Evolutionary conservation across 2,797 vertebrate genomes (phyloP), one percentile per base, ranked within the genome.

Genomic region (Gymnocypris eckloni): DNA sequence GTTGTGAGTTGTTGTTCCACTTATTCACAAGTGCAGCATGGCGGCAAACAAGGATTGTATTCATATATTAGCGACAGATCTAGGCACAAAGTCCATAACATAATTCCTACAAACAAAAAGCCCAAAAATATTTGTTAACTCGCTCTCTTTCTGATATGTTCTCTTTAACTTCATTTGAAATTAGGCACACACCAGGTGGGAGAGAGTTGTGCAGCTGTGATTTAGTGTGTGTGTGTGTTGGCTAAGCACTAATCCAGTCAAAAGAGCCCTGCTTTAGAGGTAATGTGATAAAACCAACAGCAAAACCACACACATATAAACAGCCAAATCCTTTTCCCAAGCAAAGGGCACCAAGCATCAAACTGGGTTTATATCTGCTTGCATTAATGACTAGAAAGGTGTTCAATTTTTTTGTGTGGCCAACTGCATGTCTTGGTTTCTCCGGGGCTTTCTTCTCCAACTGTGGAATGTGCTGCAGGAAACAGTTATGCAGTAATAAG

Each of bases 271-370:
- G 48, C 76, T 83, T 86, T 52, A 86, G 76, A 77, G 50, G 48
- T 78, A 83, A 88, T 85, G 48, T 87, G 72, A 81, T 87, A 78
- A 83, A 86, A 83, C 22, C 71, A 82, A 86, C 66, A 83, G 50
- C 76, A 86, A 82, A 59, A 67, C 56, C 64, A 4, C 16, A 59
- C 43, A 69, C 20, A 28, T 22, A 83, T 54, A 87, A 52, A 75
- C 70, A 80, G 28, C 54, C 33, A 52, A 79, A 71, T 82, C 48
- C 28, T 39, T 70, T 54, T 37, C 61, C 16, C 61, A 56, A 56
- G 61, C 15, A 15, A 43, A 43, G 10, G n/a, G 9, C 82, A 28
- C 12, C 43, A 48, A n/a, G 11, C n/a, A 13, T 22, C 45, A 70
- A 43, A 6, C 48, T 56, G n/a, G 4, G 64, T 59, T 48, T 56